Percentiles rank a stretch among this genome's conserved stretches.
These are phyloP conservation scores for Neosilurus mollespiculum DNA, from an alignment of 2,797 vertebrate genomes.

Conservation along the genomic window DNA sequence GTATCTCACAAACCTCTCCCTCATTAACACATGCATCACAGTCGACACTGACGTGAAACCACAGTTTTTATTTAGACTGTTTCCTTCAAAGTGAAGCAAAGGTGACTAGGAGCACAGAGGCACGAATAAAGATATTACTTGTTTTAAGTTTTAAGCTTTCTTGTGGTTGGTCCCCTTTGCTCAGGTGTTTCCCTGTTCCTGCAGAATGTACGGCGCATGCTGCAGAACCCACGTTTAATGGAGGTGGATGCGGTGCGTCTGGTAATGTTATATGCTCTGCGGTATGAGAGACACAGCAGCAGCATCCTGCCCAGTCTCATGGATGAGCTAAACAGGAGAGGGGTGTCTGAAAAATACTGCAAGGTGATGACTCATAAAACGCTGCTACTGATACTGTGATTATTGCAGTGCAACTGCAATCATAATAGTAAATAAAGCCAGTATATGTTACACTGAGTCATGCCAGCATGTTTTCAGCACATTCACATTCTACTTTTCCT, in stretches of 20 bases:
- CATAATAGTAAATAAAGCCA: neutral
- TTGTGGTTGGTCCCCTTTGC: neutral
- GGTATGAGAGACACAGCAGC: constrained; percentile 89
- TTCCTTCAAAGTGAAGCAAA: constrained; percentile 5
- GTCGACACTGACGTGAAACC: constrained; percentile 15
- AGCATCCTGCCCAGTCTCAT: constrained; percentile 80
- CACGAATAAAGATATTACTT: neutral
- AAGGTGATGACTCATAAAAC: constrained; percentile 59
- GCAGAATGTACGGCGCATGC: constrained; percentile 84
- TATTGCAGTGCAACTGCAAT: neutral
- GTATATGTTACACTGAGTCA: neutral
- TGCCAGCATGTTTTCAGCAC: neutral
- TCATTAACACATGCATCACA: neutral
- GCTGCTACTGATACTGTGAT: neutral
- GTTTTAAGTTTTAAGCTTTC: neutral
- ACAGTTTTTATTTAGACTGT: constrained; percentile 6
- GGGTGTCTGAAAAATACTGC: constrained; percentile 79
- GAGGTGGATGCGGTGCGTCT: constrained; percentile 86
- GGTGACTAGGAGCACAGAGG: neutral
- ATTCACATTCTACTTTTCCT: neutral
- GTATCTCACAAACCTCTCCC: constrained; percentile 61
- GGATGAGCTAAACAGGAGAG: constrained; percentile 79
- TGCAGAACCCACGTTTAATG: constrained; percentile 82
- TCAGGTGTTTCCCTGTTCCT: neutral
- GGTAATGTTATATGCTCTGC: constrained; percentile 92